phyloP scores from a whole-genome alignment of 2,888 invertebrate genomes.

The Syritta pipiens region DNA sequence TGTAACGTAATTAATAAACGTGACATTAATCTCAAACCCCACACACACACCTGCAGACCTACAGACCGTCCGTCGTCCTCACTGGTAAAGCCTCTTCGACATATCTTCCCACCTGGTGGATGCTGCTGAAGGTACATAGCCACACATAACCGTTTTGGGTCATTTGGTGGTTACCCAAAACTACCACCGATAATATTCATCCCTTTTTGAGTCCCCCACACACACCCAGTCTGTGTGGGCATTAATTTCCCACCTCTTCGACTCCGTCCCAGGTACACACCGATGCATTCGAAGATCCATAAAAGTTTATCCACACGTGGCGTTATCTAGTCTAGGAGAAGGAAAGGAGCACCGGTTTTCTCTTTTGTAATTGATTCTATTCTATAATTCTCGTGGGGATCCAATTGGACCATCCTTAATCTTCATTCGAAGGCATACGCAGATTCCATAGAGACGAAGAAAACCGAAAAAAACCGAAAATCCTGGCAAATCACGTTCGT shows the following conservation, averaged over 20 bases:
- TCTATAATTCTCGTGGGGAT: constrained; percentile 51
- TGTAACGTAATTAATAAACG: constrained; percentile 61
- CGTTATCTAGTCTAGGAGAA: constrained; percentile 8
- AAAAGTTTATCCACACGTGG: constrained; percentile 3
- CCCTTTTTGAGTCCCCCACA: neutral
- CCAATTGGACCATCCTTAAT: constrained; percentile 36
- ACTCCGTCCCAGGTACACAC: constrained; percentile 12
- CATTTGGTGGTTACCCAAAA: constrained; percentile 30
- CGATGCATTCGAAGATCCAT: constrained; percentile 11
- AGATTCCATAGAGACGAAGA: constrained; percentile 1
- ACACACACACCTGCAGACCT: constrained; percentile 28
- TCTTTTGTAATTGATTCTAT: constrained; percentile 58
- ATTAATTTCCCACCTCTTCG: constrained; percentile 25
- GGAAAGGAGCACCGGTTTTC: neutral
- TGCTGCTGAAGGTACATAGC: no score
- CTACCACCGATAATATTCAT: constrained; percentile 26
- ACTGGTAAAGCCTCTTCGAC: no score
- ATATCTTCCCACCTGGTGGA: no score
- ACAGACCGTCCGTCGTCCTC: no score
- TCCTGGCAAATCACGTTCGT: constrained; percentile 59
- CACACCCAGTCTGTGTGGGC: neutral
- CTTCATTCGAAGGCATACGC: constrained; percentile 21
- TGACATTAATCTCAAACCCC: constrained; percentile 56
- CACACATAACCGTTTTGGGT: constrained; percentile 42
- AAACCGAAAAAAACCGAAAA: neutral